Conservation (phyloP, 2,113 vertebrate genomes). For the Cathartes aura region DNA sequence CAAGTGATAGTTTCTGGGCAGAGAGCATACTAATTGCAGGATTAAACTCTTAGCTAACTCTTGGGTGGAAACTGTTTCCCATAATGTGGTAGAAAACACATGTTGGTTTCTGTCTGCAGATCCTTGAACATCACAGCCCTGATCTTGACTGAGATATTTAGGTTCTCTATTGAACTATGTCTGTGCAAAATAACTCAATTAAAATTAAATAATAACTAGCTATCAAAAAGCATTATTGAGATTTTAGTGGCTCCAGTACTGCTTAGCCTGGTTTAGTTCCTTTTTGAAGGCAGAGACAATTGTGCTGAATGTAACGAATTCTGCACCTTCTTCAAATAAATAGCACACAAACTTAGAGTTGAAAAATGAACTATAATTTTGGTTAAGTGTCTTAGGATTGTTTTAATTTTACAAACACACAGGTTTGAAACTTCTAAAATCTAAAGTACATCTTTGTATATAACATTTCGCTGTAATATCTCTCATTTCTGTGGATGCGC, state of each 20-base stretch:
- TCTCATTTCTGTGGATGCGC: background rate
- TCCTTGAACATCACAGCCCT: background rate
- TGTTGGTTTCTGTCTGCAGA: constrained; percentile 26
- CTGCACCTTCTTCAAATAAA: background rate
- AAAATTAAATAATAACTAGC: constrained; percentile 49
- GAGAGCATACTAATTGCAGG: constrained; percentile 59
- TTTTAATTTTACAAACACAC: background rate
- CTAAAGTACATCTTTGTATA: background rate
- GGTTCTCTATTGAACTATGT: background rate
- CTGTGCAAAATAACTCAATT: constrained; percentile 6
- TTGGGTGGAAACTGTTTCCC: constrained; percentile 61
- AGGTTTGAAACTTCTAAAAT: background rate
- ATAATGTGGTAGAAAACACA: constrained; percentile 55
- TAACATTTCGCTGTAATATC: background rate
- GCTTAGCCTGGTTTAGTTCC: background rate
- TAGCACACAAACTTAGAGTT: background rate
- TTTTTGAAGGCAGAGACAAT: constrained; percentile 29
- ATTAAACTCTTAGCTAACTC: constrained; percentile 64
- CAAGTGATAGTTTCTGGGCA: constrained; percentile 61
- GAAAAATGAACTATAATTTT: background rate
- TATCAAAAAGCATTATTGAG: constrained; percentile 17
- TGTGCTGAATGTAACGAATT: background rate
- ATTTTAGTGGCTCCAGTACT: constrained; percentile 38
- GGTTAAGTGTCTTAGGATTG: background rate
- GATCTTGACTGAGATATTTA: background rate